Evolutionary conservation across 2,888 invertebrate species (phyloP).

Genomic region (Eutolmus rufibarbis): DNA sequence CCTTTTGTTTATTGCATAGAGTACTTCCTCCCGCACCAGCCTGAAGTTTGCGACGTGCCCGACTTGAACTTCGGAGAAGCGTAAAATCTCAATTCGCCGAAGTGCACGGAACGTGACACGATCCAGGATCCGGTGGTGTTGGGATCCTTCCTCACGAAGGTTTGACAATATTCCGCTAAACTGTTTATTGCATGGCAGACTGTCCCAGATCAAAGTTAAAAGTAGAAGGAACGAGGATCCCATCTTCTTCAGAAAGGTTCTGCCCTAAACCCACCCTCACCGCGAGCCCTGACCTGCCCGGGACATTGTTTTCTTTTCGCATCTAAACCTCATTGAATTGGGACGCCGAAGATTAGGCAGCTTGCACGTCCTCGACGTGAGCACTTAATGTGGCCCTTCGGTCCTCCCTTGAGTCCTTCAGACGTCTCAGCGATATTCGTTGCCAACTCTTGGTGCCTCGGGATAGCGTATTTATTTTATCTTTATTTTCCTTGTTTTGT

Average conservation of each 20-base stretch:
- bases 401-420: background rate
- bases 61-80: background rate
- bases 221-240: background rate
- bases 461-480: background rate
- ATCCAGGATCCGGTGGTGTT: background rate
- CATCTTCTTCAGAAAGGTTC: background rate
- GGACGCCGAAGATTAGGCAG: background rate
- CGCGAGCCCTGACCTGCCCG: background rate
- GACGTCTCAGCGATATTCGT: background rate
- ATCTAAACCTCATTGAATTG: constrained; percentile 2
- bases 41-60: background rate
- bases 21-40: background rate
- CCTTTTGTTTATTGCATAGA: background rate
- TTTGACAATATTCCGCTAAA: background rate
- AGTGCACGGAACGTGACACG: background rate
- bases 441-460: background rate
- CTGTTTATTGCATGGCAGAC: background rate
- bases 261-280: background rate
- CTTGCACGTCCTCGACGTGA: constrained; percentile 9
- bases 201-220: background rate
- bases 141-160: background rate
- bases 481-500: background rate
- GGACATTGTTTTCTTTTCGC: background rate
- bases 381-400: background rate
- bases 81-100: constrained; percentile 15